These are phyloP conservation scores for Indicator maculatus DNA, from an alignment of 2,113 vertebrate species.

Conservation along the genomic window DNA sequence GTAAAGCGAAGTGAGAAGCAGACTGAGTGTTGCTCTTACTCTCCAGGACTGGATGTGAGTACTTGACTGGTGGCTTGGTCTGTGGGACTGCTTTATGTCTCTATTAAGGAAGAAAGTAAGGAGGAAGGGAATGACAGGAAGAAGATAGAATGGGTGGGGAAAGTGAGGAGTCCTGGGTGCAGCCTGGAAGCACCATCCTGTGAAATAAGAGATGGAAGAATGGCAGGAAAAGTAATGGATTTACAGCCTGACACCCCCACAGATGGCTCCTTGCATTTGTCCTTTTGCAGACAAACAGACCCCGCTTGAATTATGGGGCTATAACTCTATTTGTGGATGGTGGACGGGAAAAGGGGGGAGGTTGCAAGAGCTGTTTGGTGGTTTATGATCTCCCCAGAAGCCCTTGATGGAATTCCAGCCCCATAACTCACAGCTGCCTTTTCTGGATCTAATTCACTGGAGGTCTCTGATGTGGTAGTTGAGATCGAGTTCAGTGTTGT, in stretches of 20 bases:
- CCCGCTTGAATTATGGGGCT: slow-evolving; percentile 7
- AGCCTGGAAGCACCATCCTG: neutral
- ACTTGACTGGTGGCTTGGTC: neutral
- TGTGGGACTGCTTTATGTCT: neutral
- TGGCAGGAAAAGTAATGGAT: neutral
- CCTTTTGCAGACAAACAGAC: slow-evolving; percentile 29
- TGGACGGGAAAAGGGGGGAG: neutral
- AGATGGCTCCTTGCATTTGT: neutral
- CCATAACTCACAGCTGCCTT: slow-evolving; percentile 63
- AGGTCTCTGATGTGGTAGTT: slow-evolving; percentile 37
- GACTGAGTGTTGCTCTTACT: neutral
- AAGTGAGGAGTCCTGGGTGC: neutral
- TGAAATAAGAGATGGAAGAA: neutral
- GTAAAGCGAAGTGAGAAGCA: neutral
- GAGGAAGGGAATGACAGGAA: neutral
- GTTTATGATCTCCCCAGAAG: slow-evolving; percentile 70
- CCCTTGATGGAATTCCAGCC: slow-evolving; percentile 70
- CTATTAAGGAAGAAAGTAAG: neutral
- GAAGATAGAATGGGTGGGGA: neutral
- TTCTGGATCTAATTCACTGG: slow-evolving; percentile 41
- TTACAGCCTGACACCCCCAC: neutral
- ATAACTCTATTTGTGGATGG: slow-evolving; percentile 5
- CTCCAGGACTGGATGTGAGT: neutral
- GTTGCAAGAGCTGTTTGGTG: neutral
- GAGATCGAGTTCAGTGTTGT: neutral